A percentile compares a stretch with the other conserved stretches of the same genome.
Evolutionary conservation across 2,888 invertebrate species (phyloP).

Genomic region (Sesia apiformis): DNA sequence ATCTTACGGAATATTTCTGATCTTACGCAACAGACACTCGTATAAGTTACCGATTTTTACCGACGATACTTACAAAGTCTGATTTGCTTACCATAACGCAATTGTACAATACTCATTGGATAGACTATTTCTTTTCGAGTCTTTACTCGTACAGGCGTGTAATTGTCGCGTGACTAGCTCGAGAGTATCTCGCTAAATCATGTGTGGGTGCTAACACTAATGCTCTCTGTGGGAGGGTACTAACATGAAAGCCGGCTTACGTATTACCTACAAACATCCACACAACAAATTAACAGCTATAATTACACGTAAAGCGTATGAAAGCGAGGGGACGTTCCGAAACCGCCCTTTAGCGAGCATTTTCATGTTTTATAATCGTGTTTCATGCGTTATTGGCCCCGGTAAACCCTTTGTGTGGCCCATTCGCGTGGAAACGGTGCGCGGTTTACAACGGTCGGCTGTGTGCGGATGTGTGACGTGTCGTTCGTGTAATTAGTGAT

Average conservation of each 20-base stretch:
- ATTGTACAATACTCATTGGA: too few relatives aligned
- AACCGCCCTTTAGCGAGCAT: constrained; percentile 56
- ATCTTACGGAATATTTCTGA: too few relatives aligned
- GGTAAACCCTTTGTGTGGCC: constrained; percentile 41
- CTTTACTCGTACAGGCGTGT: too few relatives aligned
- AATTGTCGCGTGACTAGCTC: too few relatives aligned
- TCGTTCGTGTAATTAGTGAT: background rate
- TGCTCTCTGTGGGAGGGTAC: background rate
- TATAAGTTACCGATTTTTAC: too few relatives aligned
- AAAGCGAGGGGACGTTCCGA: constrained; percentile 22
- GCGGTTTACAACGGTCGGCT: constrained; percentile 10
- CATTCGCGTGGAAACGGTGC: constrained; percentile 33
- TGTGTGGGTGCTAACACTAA: too few relatives aligned
- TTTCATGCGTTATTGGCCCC: constrained; percentile 70
- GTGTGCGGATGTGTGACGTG: background rate
- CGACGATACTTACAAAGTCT: too few relatives aligned
- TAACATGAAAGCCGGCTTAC: background rate
- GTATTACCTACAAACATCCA: background rate
- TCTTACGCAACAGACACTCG: too few relatives aligned
- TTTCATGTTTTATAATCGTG: constrained; percentile 71
- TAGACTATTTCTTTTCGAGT: too few relatives aligned
- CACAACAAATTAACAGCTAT: constrained; percentile 56
- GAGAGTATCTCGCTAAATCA: too few relatives aligned
- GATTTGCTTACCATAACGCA: too few relatives aligned
- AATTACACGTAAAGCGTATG: constrained; percentile 48